These are phyloP conservation scores for Lineus longissimus DNA, from an alignment of 1,140 invertebrate genomes.

Conservation along the genomic window DNA sequence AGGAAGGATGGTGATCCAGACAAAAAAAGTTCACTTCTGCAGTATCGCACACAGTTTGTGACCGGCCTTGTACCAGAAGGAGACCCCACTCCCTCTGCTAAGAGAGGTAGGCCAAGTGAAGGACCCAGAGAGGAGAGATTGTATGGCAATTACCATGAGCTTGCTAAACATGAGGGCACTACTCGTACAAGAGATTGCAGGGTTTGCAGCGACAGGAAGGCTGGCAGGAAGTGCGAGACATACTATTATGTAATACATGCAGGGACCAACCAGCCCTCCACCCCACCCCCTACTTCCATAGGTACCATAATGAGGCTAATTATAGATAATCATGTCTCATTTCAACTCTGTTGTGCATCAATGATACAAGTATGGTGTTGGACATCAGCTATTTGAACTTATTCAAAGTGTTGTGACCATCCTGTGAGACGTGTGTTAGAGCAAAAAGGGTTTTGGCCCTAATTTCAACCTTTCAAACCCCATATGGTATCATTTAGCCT, in stretches of 20 bases:
- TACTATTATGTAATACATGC: not conserved
- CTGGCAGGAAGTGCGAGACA: not conserved
- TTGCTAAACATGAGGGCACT: not conserved
- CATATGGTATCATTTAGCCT: no score
- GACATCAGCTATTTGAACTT: no score
- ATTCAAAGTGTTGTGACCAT: no score
- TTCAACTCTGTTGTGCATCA: no score
- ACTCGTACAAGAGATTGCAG: not conserved
- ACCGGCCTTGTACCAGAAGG: not conserved
- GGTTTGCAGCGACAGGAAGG: not conserved
- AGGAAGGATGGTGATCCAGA: not conserved
- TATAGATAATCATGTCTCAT: no score
- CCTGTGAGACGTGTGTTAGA: no score
- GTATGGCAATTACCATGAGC: not conserved
- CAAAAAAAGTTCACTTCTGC: not conserved
- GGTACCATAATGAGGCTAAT: not conserved
- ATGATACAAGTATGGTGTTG: no score
- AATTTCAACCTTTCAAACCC: no score
- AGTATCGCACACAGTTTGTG: not conserved
- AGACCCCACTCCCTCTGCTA: not conserved
- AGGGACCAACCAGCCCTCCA: not conserved
- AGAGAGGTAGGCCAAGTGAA: not conserved
- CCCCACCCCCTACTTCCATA: not conserved
- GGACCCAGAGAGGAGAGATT: not conserved
- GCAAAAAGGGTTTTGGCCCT: no score